phyloP scores from a whole-genome alignment of 2,113 vertebrate species.

The Scopus umbretta region DNA sequence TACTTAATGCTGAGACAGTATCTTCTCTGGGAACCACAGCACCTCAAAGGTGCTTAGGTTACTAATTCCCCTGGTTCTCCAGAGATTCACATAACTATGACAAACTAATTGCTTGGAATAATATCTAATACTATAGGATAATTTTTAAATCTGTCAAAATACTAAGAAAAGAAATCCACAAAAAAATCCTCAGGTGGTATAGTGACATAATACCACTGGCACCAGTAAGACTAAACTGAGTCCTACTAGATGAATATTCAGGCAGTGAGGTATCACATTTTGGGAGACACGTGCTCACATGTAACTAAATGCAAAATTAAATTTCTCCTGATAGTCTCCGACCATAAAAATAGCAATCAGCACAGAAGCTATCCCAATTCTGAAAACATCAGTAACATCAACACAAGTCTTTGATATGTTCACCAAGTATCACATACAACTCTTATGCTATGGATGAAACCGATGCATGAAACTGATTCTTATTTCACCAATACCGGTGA shows the following conservation, averaged over 20 bases:
- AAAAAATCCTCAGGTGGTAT: neutral
- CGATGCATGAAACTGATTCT: neutral
- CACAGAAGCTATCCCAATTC: neutral
- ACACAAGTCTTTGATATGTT: neutral
- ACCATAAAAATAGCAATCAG: neutral
- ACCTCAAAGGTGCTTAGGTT: neutral
- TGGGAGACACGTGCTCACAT: neutral
- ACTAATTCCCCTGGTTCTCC: neutral
- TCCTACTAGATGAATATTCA: neutral
- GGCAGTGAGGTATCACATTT: neutral
- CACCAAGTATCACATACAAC: neutral
- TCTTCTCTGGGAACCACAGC: neutral
- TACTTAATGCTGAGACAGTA: neutral
- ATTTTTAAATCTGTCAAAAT: neutral
- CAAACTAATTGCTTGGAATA: neutral
- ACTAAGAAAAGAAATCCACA: neutral
- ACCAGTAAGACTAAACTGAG: neutral
- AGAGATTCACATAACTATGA: neutral
- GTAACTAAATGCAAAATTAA: neutral
- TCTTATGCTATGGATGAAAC: neutral
- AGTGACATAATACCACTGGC: neutral
- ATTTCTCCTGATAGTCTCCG: neutral
- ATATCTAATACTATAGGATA: neutral
- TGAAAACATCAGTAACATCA: neutral
- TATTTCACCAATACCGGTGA: neutral